Evolutionary conservation across 1,140 invertebrate species (phyloP), one percentile per base, ranked within the genome.

Genomic region (Sarcophaga peregrina): DNA sequence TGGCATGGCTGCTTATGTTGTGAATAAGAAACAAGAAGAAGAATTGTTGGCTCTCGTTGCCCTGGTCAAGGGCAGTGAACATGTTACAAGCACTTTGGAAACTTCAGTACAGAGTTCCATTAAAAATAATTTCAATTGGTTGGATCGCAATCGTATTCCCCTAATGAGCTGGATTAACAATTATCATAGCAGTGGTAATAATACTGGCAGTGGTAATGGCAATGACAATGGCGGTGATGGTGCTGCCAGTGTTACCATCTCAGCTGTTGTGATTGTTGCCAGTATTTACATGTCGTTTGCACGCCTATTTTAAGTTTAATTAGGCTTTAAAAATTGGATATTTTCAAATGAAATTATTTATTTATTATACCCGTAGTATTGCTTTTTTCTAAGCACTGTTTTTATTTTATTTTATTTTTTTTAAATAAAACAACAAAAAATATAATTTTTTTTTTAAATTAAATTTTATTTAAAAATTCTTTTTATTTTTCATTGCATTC

Each of bases 61-160:
- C 17, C 46, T 0, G 3, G 85, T 89, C 13, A 85, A 86, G 78
- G 17, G 1, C 0, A 85, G 85, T n/a, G 58, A 3, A 4, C 85
- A 81, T 15, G 87, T 87, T 0, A 72, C 83, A 6, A 8, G 13
- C 0, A 85, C 82, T 0, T 68, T 89, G 52, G 86, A 89, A 76
- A 9, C 5, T 0, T 83, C n/a, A 50, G 88, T 88, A 0, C 84
- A 86, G 20, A 8, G 73, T 52, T 87, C 80, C 37, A 75, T 88
- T 10, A 73, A 84, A 9, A 82, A 85, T 25, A 89, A 89, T 80
- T 62, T 72, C 48, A 84, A 86, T 2, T 89, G 88, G 88, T 75
- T 88, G 17, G 5, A 74, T 5, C 46, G 47, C 37, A 88, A 89
- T 47, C 83, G 88, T 8, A 84, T 83, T 3, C 85, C 87, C 5